phyloP scores from a whole-genome alignment of 2,113 vertebrate species.

The Stomatorhinus ivindoensis region DNA sequence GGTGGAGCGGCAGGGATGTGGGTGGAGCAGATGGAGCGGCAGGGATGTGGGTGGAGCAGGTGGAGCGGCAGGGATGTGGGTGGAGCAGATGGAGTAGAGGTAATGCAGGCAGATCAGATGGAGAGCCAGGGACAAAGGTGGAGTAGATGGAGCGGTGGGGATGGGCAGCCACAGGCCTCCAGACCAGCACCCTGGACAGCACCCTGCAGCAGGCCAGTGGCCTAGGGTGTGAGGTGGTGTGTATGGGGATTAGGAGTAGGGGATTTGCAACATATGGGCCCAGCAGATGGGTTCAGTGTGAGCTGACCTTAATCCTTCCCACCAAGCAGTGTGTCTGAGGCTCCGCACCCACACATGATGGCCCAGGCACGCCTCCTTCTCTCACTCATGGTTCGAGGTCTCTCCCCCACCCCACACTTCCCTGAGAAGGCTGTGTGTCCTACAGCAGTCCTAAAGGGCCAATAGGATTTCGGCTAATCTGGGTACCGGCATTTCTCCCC shows the following conservation, averaged over 20 bases:
- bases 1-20: slow-evolving; percentile 40
- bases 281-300: slow-evolving; percentile 78
- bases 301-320: slow-evolving; percentile 55
- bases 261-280: slow-evolving; percentile 73
- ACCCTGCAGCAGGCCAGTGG: slow-evolving; percentile 46
- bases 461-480: slow-evolving; percentile 38
- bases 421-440: neutral
- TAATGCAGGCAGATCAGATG: no score
- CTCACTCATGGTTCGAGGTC: neutral
- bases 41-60: no score
- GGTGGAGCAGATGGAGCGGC: no score
- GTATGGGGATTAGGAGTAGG: slow-evolving; percentile 69
- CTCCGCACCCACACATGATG: slow-evolving; percentile 32
- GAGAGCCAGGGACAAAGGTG: slow-evolving; percentile 13
- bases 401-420: slow-evolving; percentile 17
- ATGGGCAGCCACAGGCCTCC: slow-evolving; percentile 12
- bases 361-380: neutral
- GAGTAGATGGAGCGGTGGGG: slow-evolving; percentile 27
- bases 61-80: no score
- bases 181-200: slow-evolving; percentile 56
- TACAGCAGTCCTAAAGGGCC: slow-evolving; percentile 17
- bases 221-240: slow-evolving; percentile 41
- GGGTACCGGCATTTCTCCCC: neutral
- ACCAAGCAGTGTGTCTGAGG: slow-evolving; percentile 49
- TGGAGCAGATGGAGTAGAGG: no score